Evolutionary conservation across 2,888 invertebrate genomes (phyloP).

Genomic region (Phrixothrix hirtus): DNA sequence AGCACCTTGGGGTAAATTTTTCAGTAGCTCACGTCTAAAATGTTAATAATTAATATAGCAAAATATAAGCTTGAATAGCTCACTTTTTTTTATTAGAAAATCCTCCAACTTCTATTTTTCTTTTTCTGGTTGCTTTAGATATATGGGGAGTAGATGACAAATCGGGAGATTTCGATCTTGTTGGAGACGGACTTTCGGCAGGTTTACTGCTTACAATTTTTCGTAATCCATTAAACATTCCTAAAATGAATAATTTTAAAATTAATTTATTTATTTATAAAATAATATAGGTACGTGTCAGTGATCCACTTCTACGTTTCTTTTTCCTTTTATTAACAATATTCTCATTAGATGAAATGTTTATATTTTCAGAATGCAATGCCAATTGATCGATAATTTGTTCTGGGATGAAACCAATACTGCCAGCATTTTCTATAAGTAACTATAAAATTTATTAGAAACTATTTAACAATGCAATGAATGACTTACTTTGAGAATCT

Average conservation of each 20-base stretch:
- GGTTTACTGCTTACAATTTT: slow-evolving; percentile 73
- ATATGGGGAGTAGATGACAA: slow-evolving; percentile 61
- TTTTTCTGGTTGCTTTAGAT: slow-evolving; percentile 67
- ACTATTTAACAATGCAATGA: slow-evolving; percentile 12
- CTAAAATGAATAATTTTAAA: slow-evolving; percentile 52
- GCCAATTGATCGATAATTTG: slow-evolving; percentile 57
- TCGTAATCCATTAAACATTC: slow-evolving; percentile 75
- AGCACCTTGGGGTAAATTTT: slow-evolving; percentile 63
- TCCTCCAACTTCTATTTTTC: slow-evolving; percentile 65
- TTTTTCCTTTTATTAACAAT: slow-evolving; percentile 66
- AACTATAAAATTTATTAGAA: slow-evolving; percentile 58
- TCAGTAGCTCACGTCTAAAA: slow-evolving; percentile 66
- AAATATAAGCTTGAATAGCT: slow-evolving; percentile 30
- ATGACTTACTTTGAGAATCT: slow-evolving; percentile 66
- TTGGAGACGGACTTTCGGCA: slow-evolving; percentile 57
- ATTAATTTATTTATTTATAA: background rate
- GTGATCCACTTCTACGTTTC: slow-evolving; percentile 82
- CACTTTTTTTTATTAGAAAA: slow-evolving; percentile 73
- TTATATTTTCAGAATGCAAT: slow-evolving; percentile 34
- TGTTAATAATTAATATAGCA: slow-evolving; percentile 6
- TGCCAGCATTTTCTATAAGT: slow-evolving; percentile 75
- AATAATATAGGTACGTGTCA: slow-evolving; percentile 66
- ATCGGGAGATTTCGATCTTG: slow-evolving; percentile 50
- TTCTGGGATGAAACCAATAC: slow-evolving; percentile 74
- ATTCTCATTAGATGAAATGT: slow-evolving; percentile 58